Evolutionary conservation across 2,888 invertebrate species (phyloP).

Genomic region (Nemapogon koenigi): DNA sequence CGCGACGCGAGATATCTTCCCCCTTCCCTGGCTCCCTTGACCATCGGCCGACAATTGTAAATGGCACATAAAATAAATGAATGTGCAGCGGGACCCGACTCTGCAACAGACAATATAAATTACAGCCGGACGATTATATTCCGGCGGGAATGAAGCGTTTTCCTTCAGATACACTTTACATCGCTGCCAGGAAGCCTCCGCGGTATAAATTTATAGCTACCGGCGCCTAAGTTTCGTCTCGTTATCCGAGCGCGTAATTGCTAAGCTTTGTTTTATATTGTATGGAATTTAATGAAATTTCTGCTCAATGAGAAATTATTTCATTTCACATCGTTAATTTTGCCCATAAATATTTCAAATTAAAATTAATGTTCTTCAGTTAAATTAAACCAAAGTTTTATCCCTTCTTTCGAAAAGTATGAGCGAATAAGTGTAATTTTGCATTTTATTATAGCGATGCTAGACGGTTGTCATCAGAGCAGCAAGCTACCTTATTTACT

Average conservation of each 20-base stretch:
- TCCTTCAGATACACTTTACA: slow-evolving; percentile 49
- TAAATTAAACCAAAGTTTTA: no score
- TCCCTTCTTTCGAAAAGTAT: no score
- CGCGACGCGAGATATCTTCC: slow-evolving; percentile 10
- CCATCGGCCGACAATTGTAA: slow-evolving; percentile 68
- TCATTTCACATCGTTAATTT: no score
- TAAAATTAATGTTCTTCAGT: no score
- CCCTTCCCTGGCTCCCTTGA: slow-evolving; percentile 56
- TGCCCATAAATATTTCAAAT: no score
- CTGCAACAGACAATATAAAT: slow-evolving; percentile 68
- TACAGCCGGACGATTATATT: slow-evolving; percentile 67
- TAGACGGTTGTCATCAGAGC: no score
- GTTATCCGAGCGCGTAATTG: slow-evolving; percentile 48
- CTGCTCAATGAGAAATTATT: no score
- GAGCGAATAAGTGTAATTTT: no score
- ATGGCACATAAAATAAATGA: slow-evolving; percentile 69
- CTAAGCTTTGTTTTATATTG: slow-evolving; percentile 30
- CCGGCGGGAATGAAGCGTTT: slow-evolving; percentile 61
- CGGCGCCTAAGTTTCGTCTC: slow-evolving; percentile 33
- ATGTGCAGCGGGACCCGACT: slow-evolving; percentile 66
- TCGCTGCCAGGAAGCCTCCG: slow-evolving; percentile 27
- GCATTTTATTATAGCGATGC: no score
- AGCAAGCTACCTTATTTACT: no score
- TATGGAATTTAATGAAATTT: no score
- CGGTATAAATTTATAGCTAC: slow-evolving; percentile 29